Evolutionary conservation across 2,888 invertebrate genomes (phyloP).

Genomic region (Ecdyonurus torrentis): DNA sequence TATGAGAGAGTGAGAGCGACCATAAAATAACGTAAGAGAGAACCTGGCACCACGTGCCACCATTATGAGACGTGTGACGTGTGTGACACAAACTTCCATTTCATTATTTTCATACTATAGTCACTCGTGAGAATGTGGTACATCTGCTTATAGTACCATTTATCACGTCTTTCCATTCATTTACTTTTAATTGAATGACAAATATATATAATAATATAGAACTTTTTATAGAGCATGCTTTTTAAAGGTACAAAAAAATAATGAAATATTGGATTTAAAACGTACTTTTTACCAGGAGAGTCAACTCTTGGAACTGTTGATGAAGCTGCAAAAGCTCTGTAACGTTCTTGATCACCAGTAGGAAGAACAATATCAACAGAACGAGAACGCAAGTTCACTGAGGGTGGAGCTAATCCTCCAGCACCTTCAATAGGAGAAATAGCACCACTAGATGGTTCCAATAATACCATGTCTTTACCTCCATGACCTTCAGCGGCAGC

Average conservation of each 20-base stretch:
- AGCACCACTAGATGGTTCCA: slow-evolving; percentile 39
- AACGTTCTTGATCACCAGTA: slow-evolving; percentile 67
- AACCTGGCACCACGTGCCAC: no score
- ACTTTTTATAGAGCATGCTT: background rate
- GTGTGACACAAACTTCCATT: no score
- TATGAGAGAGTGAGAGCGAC: no score
- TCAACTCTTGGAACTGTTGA: slow-evolving; percentile 26
- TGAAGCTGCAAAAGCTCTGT: slow-evolving; percentile 57
- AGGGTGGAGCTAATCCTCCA: slow-evolving; percentile 18
- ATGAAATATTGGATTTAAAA: background rate
- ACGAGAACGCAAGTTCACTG: slow-evolving; percentile 43
- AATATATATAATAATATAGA: background rate
- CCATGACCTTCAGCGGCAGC: slow-evolving; percentile 29
- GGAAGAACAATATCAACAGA: slow-evolving; percentile 80
- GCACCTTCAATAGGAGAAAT: slow-evolving; percentile 43
- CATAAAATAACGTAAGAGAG: no score
- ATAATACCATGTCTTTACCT: slow-evolving; percentile 9
- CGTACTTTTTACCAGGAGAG: slow-evolving; percentile 9
- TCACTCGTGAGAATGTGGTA: no score
- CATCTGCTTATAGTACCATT: no score
- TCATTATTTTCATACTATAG: no score
- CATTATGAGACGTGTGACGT: no score
- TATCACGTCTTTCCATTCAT: background rate
- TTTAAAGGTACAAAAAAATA: background rate
- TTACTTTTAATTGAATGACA: background rate